Base-by-base conservation (phyloP, 1,140 invertebrate species). In the Nixonia krombeini region DNA sequence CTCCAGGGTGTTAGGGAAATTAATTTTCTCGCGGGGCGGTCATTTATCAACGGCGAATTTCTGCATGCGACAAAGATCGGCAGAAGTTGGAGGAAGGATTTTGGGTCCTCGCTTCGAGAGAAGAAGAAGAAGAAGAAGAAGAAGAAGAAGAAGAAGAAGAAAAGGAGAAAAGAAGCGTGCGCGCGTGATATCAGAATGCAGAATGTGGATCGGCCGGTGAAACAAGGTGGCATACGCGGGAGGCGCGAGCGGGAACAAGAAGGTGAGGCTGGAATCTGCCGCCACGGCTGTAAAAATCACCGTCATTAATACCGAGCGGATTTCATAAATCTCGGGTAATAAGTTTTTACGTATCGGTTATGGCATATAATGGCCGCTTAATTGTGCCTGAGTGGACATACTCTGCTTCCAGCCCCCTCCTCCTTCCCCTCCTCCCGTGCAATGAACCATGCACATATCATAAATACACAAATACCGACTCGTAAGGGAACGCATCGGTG, bases 311-410 rank as follows among this genome's bases (percentile, higher is more conserved):
- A 75, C 67, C 29, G 40, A 38, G 37, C 38, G 73, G 66, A 75
- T 75, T 75, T 72, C 63, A 75, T 75, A 75, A 75, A 75, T 72
- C 72, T 72, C 70, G 64, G 68, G 66, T 74, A 74, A 74, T 74
- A 74, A 74, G 70, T 70, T 75, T 72, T 72, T 75, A 70, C 64
- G 63, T 64, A 72, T 72, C 63, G 73, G 66, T 68, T 64, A 65
- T 59, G 46, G 59, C 59, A 40, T 41, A 75, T 75, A 75, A 75
- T 75, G 67, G 67, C 67, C 62, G 73, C 73, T 75, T 75, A 75
- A 75, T 75, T 75, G 64, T 72, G 63, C 53, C 40, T 52, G 53
- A 28, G 35, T 42, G 29, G 28, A 47, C 40, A 25, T 41, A 21
- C 38, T 42, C 38, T 16, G 13, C 26, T 45, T 16, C 25, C 42